phyloP scores from a whole-genome alignment of 2,888 invertebrate genomes.

The Selenia dentaria region DNA sequence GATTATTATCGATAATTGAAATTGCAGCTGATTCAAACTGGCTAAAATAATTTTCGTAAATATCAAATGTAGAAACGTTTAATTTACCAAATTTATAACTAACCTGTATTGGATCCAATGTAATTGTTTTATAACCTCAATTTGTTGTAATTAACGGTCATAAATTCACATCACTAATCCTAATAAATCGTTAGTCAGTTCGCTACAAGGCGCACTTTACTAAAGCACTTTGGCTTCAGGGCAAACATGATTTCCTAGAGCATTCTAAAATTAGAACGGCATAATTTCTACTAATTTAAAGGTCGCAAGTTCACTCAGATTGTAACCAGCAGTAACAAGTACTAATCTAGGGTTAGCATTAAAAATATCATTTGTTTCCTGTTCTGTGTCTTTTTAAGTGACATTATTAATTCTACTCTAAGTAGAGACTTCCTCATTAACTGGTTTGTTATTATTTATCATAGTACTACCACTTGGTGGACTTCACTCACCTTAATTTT shows the following conservation, averaged over 20 bases:
- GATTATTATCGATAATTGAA: conserved; percentile 5
- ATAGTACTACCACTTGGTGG: conserved; percentile 51
- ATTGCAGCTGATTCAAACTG: conserved; percentile 10
- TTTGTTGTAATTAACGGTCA: conserved; percentile 31
- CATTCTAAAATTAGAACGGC: conserved; percentile 29
- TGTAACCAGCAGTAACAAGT: conserved; percentile 59
- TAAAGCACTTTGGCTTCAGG: conserved; percentile 21
- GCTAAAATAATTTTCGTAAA: conserved; percentile 1
- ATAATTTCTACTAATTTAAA: conserved; percentile 32
- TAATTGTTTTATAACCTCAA: conserved; percentile 29
- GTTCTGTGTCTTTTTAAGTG: conserved; percentile 72
- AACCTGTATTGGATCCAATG: conserved; percentile 11
- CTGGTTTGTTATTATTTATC: conserved; percentile 68
- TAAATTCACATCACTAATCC: conserved; percentile 30
- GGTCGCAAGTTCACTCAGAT: conserved; percentile 41
- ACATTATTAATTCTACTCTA: conserved; percentile 74
- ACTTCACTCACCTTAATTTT: conserved; percentile 60
- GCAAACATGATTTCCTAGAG: conserved; percentile 24
- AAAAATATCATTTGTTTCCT: conserved; percentile 75
- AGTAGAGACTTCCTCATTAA: conserved; percentile 82
- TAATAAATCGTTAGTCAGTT: conserved; percentile 18
- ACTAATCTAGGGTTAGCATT: conserved; percentile 75
- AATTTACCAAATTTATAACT: conserved; percentile 16
- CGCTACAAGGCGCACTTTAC: conserved; percentile 14
- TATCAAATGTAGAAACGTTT: conserved; percentile 12